Percentiles rank a stretch among this genome's conserved stretches.
Conservation (phyloP, 2,113 vertebrate species). For the Nesoenas mayeri region DNA sequence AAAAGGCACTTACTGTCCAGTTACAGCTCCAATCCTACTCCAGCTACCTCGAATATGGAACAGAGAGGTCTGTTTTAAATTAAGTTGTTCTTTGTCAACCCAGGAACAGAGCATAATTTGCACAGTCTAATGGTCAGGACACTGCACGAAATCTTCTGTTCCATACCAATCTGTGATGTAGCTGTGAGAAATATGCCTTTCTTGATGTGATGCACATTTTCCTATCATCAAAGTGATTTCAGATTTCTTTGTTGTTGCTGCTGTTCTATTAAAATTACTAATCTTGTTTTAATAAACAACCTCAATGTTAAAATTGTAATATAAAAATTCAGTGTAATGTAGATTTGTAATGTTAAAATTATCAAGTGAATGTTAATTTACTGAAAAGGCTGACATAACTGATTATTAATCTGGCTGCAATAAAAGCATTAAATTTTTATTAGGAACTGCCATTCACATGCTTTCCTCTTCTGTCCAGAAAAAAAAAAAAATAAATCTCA, state of each 20-base stretch:
- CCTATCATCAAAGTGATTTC: not conserved
- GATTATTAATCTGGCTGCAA: not conserved
- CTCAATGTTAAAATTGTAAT: not conserved
- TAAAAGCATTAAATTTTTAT: not conserved
- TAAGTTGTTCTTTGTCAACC: not conserved
- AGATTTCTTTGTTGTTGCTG: not conserved
- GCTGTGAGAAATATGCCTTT: not conserved
- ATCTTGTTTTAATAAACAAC: not conserved
- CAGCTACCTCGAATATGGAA: not conserved
- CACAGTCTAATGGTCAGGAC: not conserved
- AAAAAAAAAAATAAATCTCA: not conserved
- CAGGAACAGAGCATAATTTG: not conserved
- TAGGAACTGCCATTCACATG: not conserved
- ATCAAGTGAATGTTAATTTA: not conserved
- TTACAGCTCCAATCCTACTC: not conserved
- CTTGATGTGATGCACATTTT: not conserved
- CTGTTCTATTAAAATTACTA: not conserved
- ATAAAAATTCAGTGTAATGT: not conserved
- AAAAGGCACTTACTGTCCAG: not conserved
- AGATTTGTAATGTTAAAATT: not conserved
- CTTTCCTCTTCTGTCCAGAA: not conserved
- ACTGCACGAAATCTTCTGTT: not conserved
- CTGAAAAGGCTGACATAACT: not conserved
- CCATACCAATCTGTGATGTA: not conserved
- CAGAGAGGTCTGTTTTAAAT: not conserved